Percentiles rank a stretch among this genome's conserved stretches.
These are phyloP conservation scores for Carabus problematicus DNA, from an alignment of 2,888 invertebrate genomes.

Conservation along the genomic window DNA sequence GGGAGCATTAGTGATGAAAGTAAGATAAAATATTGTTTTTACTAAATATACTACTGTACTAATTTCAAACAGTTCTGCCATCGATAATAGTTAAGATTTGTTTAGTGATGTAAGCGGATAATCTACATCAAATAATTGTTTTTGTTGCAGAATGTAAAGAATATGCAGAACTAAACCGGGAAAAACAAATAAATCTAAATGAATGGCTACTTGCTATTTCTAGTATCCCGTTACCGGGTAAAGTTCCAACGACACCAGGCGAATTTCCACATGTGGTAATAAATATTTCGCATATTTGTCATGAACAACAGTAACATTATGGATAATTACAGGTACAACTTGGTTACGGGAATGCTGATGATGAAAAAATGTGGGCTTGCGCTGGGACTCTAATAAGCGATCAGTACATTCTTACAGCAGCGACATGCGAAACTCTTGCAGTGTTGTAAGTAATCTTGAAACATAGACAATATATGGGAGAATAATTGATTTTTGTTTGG, in stretches of 20 bases:
- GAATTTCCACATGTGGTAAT: constrained; percentile 35
- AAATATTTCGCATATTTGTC: not conserved
- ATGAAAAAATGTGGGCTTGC: constrained; percentile 17
- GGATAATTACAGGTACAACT: constrained; percentile 29
- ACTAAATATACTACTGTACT: not conserved
- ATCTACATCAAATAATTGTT: not conserved
- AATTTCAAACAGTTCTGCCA: too few relatives aligned
- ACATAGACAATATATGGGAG: too few relatives aligned
- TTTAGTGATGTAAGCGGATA: too few relatives aligned
- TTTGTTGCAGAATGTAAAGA: constrained; percentile 27
- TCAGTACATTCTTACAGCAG: constrained; percentile 28
- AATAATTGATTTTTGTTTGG: too few relatives aligned
- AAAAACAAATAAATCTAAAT: constrained; percentile 11
- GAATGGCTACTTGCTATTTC: constrained; percentile 18
- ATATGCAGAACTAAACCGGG: constrained; percentile 18
- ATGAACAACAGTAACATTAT: not conserved
- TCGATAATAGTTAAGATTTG: too few relatives aligned
- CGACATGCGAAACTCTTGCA: constrained; percentile 23
- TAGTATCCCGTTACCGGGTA: constrained; percentile 17
- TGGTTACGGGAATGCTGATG: constrained; percentile 17
- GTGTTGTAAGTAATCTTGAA: constrained; percentile 29
- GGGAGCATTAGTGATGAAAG: constrained; percentile 28
- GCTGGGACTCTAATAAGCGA: constrained; percentile 25
- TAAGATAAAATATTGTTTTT: constrained; percentile 20
- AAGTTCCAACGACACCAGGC: constrained; percentile 7